These are phyloP conservation scores for Volucella zonaria DNA, from an alignment of 2,888 invertebrate genomes.

Conservation along the genomic window DNA sequence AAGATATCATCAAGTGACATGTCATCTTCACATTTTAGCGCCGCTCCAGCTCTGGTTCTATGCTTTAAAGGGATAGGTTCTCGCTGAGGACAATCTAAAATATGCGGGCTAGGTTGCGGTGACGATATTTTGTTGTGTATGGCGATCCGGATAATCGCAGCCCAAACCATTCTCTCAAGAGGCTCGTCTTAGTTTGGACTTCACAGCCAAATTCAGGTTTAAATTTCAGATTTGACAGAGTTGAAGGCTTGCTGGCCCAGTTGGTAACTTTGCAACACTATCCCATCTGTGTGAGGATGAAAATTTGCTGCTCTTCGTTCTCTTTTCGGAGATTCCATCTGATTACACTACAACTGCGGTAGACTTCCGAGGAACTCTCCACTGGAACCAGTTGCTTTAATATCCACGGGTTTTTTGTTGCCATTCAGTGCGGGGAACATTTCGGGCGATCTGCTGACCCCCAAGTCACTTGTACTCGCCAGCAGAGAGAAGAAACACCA, in stretches of 20 bases:
- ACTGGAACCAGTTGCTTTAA: no score
- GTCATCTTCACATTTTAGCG: slow-evolving; percentile 75
- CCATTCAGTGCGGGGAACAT: slow-evolving; percentile 32
- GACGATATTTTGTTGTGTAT: slow-evolving; percentile 63
- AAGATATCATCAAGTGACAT: slow-evolving; percentile 77
- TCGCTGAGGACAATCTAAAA: slow-evolving; percentile 76
- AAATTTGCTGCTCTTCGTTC: no score
- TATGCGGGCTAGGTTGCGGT: slow-evolving; percentile 75
- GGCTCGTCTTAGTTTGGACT: slow-evolving; percentile 78
- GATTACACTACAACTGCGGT: not conserved
- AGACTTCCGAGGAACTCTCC: not conserved
- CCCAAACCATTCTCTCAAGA: slow-evolving; percentile 78
- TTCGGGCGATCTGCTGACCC: no score
- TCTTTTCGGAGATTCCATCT: slow-evolving; percentile 60
- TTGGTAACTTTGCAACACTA: not conserved
- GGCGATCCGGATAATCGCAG: slow-evolving; percentile 71
- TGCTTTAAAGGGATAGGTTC: slow-evolving; percentile 60
- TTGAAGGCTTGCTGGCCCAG: slow-evolving; percentile 24
- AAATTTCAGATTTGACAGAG: slow-evolving; percentile 78
- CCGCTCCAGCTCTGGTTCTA: slow-evolving; percentile 76
- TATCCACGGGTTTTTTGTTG: no score
- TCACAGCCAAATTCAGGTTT: slow-evolving; percentile 80
- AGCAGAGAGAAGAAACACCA: slow-evolving; percentile 78
- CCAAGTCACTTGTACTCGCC: no score
- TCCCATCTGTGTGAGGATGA: no score